phyloP scores from a whole-genome alignment of 64 coral and sea anemone genomes.

The Pocillopora damicornis region DNA sequence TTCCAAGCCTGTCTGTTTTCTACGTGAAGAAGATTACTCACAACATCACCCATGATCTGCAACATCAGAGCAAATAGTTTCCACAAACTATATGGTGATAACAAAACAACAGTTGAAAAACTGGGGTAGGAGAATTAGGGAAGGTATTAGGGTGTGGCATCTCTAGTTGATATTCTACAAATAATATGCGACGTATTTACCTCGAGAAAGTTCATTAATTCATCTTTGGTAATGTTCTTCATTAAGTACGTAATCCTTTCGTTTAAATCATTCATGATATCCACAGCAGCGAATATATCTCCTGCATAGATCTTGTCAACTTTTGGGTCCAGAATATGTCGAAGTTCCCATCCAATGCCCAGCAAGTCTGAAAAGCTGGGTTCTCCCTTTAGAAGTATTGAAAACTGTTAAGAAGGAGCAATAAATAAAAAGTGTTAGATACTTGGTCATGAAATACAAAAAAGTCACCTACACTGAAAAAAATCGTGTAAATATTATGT shows the following conservation, averaged over 20 bases:
- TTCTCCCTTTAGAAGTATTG: constrained; percentile 21
- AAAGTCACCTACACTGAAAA: no score
- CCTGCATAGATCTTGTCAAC: constrained; percentile 86
- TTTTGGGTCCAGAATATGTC: constrained; percentile 52
- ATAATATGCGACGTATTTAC: constrained; percentile 8
- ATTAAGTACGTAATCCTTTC: constrained; percentile 21
- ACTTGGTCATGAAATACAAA: no score
- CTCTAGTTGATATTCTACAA: neutral
- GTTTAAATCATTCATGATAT: constrained; percentile 48
- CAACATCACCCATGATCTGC: constrained; percentile 25
- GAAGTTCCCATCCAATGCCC: constrained; percentile 1
- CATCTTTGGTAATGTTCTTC: constrained; percentile 46
- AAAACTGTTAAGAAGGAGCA: constrained; percentile 8
- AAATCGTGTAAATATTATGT: no score
- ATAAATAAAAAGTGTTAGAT: neutral
- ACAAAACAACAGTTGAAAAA: neutral
- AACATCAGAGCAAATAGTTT: neutral
- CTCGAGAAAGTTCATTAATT: constrained; percentile 41
- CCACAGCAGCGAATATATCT: constrained; percentile 61
- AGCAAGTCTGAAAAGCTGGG: constrained; percentile 32
- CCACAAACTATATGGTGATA: neutral
- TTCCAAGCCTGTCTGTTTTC: constrained; percentile 73
- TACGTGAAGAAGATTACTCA: constrained; percentile 47
- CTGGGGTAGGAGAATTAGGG: no score
- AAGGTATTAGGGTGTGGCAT: no score